A percentile compares a stretch with the other conserved stretches of the same genome.
These are phyloP conservation scores for Andrena haemorrhoa DNA, from an alignment of 2,888 invertebrate species.

Conservation along the genomic window DNA sequence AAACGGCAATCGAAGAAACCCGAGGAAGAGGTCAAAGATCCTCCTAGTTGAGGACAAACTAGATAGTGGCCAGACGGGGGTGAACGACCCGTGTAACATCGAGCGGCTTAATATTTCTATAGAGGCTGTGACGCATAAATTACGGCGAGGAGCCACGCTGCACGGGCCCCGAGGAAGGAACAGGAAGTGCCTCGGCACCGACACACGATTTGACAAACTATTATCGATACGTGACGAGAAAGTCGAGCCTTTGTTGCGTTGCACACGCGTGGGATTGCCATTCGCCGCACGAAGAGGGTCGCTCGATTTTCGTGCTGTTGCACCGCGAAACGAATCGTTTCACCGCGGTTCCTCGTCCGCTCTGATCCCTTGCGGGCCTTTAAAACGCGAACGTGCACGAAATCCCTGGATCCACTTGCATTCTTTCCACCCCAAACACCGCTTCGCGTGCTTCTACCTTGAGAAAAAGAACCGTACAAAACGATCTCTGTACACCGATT, in stretches of 20 bases:
- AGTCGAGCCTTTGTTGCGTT: slow-evolving; percentile 70
- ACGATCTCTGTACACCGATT: not conserved
- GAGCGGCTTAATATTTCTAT: slow-evolving; percentile 57
- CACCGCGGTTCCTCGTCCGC: not conserved
- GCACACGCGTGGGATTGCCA: slow-evolving; percentile 69
- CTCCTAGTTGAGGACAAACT: not conserved
- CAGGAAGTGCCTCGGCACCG: slow-evolving; percentile 65
- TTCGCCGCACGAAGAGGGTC: slow-evolving; percentile 61
- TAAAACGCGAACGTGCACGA: slow-evolving; percentile 38
- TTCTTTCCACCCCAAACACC: not conserved
- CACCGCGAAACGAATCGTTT: slow-evolving; percentile 11
- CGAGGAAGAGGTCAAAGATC: not conserved
- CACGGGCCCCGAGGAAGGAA: slow-evolving; percentile 60
- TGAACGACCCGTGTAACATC: slow-evolving; percentile 44
- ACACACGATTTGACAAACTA: slow-evolving; percentile 72
- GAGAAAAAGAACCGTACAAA: not conserved
- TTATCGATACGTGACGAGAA: slow-evolving; percentile 74
- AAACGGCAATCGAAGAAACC: not conserved
- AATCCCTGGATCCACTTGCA: not conserved
- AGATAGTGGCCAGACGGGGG: slow-evolving; percentile 11
- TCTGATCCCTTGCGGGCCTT: not conserved
- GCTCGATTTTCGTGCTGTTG: slow-evolving; percentile 54
- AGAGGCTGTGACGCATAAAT: slow-evolving; percentile 55
- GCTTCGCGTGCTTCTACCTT: not conserved
- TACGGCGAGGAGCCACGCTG: slow-evolving; percentile 24